A percentile compares a stretch with the other conserved stretches of the same genome.
phyloP scores from a whole-genome alignment of 1,140 invertebrate genomes.

The Reticulitermes speratus region DNA sequence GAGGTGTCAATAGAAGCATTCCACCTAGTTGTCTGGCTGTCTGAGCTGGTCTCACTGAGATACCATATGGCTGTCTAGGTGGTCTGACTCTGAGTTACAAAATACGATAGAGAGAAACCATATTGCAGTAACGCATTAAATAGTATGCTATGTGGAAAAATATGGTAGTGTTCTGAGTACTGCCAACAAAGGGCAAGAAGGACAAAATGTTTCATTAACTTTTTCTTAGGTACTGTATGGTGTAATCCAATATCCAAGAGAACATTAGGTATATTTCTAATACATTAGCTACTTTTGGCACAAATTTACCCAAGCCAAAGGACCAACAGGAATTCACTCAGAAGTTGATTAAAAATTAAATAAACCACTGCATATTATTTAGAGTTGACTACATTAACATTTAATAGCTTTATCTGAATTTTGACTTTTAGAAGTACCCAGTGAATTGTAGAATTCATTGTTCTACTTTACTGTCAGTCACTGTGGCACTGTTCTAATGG shows the following conservation, averaged over 20 bases:
- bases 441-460: too few species aligned
- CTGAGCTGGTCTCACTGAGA: background rate
- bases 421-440: too few species aligned
- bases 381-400: too few species aligned
- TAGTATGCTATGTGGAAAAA: background rate
- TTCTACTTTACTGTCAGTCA: background rate
- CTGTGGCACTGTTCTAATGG: background rate
- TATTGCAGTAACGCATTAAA: background rate
- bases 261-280: too few species aligned
- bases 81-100: background rate
- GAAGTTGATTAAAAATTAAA: too few species aligned
- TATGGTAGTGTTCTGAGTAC: background rate
- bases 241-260: too few species aligned
- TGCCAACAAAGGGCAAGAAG: background rate
- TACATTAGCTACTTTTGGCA: too few species aligned
- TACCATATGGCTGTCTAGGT: background rate
- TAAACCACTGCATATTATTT: too few species aligned
- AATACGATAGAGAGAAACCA: background rate
- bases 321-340: too few species aligned
- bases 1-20: background rate
- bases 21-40: background rate
- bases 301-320: too few species aligned
- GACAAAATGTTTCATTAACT: background rate
- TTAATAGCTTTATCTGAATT: too few species aligned
- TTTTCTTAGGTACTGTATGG: background rate